Evolutionary conservation across 2,888 invertebrate genomes (phyloP).

Genomic region (Agriotes lineatus): DNA sequence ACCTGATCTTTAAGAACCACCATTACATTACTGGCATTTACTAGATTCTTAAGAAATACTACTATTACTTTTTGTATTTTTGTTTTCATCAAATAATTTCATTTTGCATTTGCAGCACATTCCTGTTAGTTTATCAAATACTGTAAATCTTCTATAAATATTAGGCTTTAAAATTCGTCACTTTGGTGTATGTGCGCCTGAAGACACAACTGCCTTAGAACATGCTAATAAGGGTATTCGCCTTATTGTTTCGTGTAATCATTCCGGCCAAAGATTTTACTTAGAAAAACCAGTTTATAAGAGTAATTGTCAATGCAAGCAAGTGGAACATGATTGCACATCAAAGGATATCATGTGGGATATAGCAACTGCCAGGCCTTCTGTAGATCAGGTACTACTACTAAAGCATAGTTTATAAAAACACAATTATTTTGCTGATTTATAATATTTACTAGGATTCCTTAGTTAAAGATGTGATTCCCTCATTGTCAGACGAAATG

Average conservation of each 20-base stretch:
- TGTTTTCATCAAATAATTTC: too few relatives aligned
- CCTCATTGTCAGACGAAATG: too few relatives aligned
- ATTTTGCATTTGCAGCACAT: constrained; percentile 44
- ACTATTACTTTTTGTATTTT: too few relatives aligned
- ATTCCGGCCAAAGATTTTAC: constrained; percentile 38
- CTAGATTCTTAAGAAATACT: too few relatives aligned
- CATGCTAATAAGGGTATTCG: constrained; percentile 30
- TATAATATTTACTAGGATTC: too few relatives aligned
- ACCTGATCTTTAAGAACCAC: too few relatives aligned
- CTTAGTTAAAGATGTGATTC: too few relatives aligned
- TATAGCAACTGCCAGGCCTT: constrained; percentile 30
- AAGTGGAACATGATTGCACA: constrained; percentile 5
- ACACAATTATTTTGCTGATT: too few relatives aligned
- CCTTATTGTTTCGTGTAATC: constrained; percentile 30
- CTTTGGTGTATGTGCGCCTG: constrained; percentile 6
- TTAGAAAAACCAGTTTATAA: constrained; percentile 31
- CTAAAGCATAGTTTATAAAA: too few relatives aligned
- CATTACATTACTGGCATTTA: too few relatives aligned
- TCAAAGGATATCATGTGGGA: constrained; percentile 37
- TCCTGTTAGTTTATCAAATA: constrained; percentile 45
- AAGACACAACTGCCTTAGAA: constrained; percentile 22
- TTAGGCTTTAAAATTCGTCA: constrained; percentile 46
- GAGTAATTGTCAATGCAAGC: constrained; percentile 29
- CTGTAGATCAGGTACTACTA: constrained; percentile 26
- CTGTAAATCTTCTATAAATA: constrained; percentile 45